Conservation (phyloP, 2,797 vertebrate species). For the Ispidina lecontei region DNA sequence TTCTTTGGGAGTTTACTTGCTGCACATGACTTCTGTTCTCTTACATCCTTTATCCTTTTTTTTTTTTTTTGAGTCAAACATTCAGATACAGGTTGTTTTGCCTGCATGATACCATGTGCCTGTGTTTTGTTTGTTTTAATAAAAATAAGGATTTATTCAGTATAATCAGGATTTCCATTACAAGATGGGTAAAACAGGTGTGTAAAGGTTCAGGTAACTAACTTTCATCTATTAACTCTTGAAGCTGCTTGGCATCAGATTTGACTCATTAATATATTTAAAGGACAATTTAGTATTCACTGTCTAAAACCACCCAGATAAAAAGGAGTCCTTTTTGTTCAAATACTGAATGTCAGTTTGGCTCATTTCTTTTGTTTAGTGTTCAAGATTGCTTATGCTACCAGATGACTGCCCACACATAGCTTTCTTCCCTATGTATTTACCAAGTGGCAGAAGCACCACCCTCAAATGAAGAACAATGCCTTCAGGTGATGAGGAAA, state of each 20-base stretch:
- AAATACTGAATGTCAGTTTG: background rate
- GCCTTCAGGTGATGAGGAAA: background rate
- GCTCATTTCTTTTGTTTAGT: background rate
- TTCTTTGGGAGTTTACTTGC: background rate
- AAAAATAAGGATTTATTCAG: background rate
- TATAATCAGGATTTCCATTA: background rate
- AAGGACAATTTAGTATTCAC: background rate
- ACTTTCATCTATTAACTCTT: background rate
- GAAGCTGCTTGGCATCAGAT: background rate
- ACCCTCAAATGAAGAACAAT: background rate
- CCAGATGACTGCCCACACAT: background rate
- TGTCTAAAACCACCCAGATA: background rate
- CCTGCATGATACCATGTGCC: background rate
- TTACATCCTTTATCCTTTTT: background rate
- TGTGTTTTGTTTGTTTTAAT: background rate
- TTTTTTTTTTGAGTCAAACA: background rate
- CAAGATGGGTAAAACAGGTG: background rate
- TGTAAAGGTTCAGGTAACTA: rapidly evolving
- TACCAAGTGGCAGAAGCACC: background rate
- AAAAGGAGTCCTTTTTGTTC: background rate
- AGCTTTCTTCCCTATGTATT: background rate
- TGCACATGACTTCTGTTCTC: background rate
- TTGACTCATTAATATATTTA: background rate
- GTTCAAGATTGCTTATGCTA: background rate
- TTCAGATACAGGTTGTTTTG: background rate